Evolutionary conservation across 1,140 invertebrate genomes (phyloP), one percentile per base, ranked within the genome.

Genomic region (Eupeodes corollae): DNA sequence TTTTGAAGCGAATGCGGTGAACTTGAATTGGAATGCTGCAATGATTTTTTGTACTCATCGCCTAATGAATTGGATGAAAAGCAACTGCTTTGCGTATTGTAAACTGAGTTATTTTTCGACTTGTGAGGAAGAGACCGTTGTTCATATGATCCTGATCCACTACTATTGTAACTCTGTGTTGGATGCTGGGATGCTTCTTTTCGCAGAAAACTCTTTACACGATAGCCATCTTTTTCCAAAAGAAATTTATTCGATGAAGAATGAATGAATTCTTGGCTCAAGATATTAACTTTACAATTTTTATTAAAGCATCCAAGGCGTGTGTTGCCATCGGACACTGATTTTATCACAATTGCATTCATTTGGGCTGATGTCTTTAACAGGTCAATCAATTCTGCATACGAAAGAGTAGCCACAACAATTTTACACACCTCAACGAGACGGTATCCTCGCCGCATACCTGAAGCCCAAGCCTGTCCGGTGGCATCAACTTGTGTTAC

Each of bases 361-460:
- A 93, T 86, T 50, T 85, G 82, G 38, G 82, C 78, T 14, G 90
- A 91, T 1, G 91, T 97, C 58, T 94, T 89, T 14, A 97, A 71
- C 39, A 95, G 72, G 70, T 95, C 91, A 6, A 94, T 88, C 79
- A 97, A 92, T 65, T 93, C 87, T 63, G 96, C 91, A 70, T 95
- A 88, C 14, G 80, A 85, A 46, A 96, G 70, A 1, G 91, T 93
- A 6, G 86, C 84, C 14, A 94, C 88, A 6, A 90, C 87, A 8
- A 87, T 78, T 70, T 91, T 88, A 63, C 89, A 92, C 51, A 93
- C 91, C 74, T 98, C 91, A 13, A 97, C 88, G 44, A 98, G 76
- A 31, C 92, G 75, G 19, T 86, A 88, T 13, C 90, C 90, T 68
- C 91, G 88, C 43, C 86, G 69, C 1, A 98, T 73, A 18, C 92